Evolutionary conservation across 2,888 invertebrate genomes (phyloP).

Genomic region (Patella caerulea): DNA sequence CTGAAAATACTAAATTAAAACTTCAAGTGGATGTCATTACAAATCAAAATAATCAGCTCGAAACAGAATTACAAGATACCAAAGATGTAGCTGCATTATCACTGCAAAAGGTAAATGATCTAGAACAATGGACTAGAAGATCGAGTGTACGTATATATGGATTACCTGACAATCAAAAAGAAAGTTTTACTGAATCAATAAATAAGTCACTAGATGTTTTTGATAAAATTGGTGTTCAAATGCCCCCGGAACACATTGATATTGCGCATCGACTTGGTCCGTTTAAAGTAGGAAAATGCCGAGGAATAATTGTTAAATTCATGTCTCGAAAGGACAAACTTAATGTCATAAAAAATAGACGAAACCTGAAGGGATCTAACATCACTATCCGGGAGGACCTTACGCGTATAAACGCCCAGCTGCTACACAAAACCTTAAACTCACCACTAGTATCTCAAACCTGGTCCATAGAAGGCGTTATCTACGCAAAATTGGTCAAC

Average conservation of each 20-base stretch:
- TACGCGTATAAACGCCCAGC: background rate
- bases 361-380: background rate
- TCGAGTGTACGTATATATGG: background rate
- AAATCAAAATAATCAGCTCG: background rate
- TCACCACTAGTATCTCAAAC: slow-evolving; percentile 8
- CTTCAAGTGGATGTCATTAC: background rate
- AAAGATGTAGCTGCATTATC: background rate
- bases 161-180: background rate
- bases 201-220: background rate
- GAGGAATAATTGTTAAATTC: background rate
- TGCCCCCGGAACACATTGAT: background rate
- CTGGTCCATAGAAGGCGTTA: background rate
- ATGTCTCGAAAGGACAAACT: background rate
- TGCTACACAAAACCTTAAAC: background rate
- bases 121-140: background rate
- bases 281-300: background rate
- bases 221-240: background rate
- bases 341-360: background rate
- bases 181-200: background rate
- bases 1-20: background rate
- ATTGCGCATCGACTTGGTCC: background rate
- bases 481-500: slow-evolving; percentile 2
- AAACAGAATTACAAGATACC: background rate
- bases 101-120: background rate
- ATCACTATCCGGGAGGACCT: background rate